Evolutionary conservation across 1,140 invertebrate genomes (phyloP).

Genomic region (Drosophila nigromelanica): DNA sequence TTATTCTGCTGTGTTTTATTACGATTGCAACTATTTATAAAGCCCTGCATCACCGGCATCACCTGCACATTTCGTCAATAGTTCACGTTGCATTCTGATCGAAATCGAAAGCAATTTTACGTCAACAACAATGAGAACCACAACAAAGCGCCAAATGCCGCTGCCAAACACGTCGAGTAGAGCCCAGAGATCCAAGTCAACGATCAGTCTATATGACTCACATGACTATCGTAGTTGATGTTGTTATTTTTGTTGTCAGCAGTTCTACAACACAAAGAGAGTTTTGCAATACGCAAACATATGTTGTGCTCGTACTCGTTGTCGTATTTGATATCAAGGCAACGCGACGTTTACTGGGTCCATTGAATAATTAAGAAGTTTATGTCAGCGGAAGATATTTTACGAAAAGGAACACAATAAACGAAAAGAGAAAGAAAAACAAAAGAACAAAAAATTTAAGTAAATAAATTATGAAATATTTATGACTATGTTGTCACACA

Average conservation of each 20-base stretch:
- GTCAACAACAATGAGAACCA: conserved; percentile 14
- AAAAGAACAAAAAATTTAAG: conserved; percentile 16
- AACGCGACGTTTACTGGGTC: conserved; percentile 10
- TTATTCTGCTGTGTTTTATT: conserved; percentile 15
- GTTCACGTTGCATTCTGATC: conserved; percentile 45
- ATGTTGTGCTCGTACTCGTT: conserved; percentile 33
- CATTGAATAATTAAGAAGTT: conserved; percentile 68
- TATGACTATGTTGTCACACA: conserved; percentile 54
- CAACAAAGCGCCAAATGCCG: conserved; percentile 35
- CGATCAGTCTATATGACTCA: conserved; percentile 59
- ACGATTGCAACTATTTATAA: conserved; percentile 33
- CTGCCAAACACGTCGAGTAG: not conserved
- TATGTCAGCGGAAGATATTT: conserved; percentile 48
- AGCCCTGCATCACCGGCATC: conserved; percentile 26
- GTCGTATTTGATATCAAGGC: conserved; percentile 44
- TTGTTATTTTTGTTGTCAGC: conserved; percentile 49
- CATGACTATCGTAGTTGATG: conserved; percentile 34
- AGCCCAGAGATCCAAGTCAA: conserved; percentile 18
- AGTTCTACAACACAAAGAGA: conserved; percentile 52
- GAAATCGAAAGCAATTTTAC: conserved; percentile 44
- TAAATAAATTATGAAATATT: conserved; percentile 70
- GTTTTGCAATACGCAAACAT: conserved; percentile 63
- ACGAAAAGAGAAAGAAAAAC: conserved; percentile 9
- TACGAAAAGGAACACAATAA: conserved; percentile 1
- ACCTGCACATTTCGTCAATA: conserved; percentile 11